A percentile compares a stretch with the other conserved stretches of the same genome.
phyloP scores from a whole-genome alignment of 2,888 invertebrate species.

The Lasius platythorax region DNA sequence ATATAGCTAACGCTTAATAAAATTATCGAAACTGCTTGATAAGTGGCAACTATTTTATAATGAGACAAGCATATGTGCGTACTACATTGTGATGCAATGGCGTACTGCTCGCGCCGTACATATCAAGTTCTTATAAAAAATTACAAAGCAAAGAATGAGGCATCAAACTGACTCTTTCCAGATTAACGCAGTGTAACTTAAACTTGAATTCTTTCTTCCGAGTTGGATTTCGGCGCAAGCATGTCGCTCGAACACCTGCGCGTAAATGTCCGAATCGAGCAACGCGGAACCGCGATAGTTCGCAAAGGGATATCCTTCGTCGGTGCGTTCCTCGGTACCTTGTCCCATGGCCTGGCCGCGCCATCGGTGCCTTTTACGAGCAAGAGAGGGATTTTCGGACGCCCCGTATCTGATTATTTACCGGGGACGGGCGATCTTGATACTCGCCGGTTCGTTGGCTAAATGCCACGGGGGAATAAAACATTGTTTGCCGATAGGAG shows the following conservation, averaged over 20 bases:
- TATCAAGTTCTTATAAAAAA: neutral
- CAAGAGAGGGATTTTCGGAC: conserved; percentile 70
- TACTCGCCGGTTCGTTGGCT: conserved; percentile 70
- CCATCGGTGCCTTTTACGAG: conserved; percentile 58
- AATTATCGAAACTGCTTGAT: conserved; percentile 4
- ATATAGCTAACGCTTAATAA: conserved; percentile 5
- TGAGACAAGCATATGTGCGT: neutral
- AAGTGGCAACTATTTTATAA: conserved; percentile 3
- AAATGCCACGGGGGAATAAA: conserved; percentile 76
- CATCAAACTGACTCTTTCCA: neutral
- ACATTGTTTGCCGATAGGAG: conserved; percentile 74
- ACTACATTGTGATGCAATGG: neutral
- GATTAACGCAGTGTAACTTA: neutral
- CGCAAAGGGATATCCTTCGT: neutral
- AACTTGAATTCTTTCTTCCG: conserved; percentile 6
- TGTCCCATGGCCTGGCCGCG: conserved; percentile 33
- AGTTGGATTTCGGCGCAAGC: conserved; percentile 17
- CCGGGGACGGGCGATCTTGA: conserved; percentile 77
- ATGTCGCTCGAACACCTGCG: conserved; percentile 29
- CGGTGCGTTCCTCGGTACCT: conserved; percentile 20
- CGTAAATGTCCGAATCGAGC: neutral
- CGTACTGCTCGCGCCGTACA: neutral
- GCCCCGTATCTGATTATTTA: conserved; percentile 76
- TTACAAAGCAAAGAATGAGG: neutral
- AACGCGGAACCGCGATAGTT: conserved; percentile 39